Percentiles rank a stretch among this genome's conserved stretches.
These are phyloP conservation scores for Falco naumanni DNA, from an alignment of 2,797 vertebrate species.

Conservation along the genomic window DNA sequence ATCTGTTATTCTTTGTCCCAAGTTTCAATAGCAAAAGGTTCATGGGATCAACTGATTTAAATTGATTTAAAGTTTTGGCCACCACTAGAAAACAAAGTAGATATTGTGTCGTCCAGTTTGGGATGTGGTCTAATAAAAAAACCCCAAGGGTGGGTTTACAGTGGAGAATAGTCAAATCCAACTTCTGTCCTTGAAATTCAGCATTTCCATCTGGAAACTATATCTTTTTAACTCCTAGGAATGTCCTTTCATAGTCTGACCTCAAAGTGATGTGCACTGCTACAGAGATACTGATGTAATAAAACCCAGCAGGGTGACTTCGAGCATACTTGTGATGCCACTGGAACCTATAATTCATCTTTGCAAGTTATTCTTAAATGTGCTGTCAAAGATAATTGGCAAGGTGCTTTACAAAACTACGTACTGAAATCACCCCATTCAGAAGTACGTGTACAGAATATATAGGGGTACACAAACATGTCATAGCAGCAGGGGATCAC, in stretches of 20 bases:
- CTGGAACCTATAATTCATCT: neutral
- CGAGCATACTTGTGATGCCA: neutral
- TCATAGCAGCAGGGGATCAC: neutral
- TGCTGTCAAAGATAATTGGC: neutral
- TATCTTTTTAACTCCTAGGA: conserved; percentile 39
- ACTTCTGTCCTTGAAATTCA: conserved; percentile 3
- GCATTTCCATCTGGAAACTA: conserved; percentile 28
- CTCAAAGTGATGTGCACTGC: neutral
- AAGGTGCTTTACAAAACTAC: neutral
- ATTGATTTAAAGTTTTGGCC: neutral
- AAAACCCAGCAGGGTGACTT: conserved; percentile 1
- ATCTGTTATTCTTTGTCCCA: neutral
- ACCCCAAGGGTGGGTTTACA: neutral
- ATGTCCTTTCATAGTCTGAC: neutral
- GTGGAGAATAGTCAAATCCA: neutral
- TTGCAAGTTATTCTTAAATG: neutral
- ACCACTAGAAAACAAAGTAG: neutral
- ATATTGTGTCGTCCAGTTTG: neutral
- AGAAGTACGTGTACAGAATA: fast-evolving
- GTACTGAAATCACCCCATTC: neutral
- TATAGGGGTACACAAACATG: fast-evolving
- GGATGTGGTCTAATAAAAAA: neutral
- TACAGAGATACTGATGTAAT: neutral
- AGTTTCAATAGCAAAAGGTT: neutral
- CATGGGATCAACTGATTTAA: neutral